Base-by-base conservation (phyloP, 1,140 invertebrate genomes). In the Adoxophyes honmai region DNA sequence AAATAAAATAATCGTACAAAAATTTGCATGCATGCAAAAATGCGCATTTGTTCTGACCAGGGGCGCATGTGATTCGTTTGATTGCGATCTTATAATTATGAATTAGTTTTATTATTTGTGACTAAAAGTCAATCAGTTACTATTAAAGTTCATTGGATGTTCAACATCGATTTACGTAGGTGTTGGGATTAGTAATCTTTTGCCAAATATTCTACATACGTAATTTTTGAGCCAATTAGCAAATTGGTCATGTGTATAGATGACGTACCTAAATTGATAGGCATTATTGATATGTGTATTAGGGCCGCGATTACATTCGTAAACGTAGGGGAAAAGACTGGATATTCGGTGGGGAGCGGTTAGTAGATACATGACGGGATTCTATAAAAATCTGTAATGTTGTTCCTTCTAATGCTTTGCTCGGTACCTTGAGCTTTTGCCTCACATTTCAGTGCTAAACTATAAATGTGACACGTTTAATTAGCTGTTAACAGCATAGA, bases 51-150 rank as follows among this genome's bases (percentile, higher is more conserved):
- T 44, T 56, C 33, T 51, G 21, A 34, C 33, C 34, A 44, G 16
- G 34, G 44, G 56, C 51, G 59, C 15, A 58, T 60, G 38, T 56
- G 18, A 6, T 66, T 63, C 62, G 67, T 64, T 68, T 62, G 65
- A 60, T 67, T 67, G 64, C 55, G 60, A 68, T 68, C 64, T 54
- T 64, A 67, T 67, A 68, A 64, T 64, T 70, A 70, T 74, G 66
- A 61, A 54, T 64, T 72, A 76, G 56, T 71, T 70, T 64, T 72
- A 70, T 69, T 68, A 60, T 66, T 64, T 56, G 63, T 67, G 60
- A 61, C 60, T 74, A 55, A 72, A 77, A 76, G 81, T 71, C 73
- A 81, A 83, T 81, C 78, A 71, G 37, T 68, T 66, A 62, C 57
- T 58, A 56, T 60, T 42, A 55, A 62, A 58, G 57, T 64, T 74